Evolutionary conservation across 2,797 vertebrate genomes (phyloP).

Genomic region (Aphelocoma californica): DNA sequence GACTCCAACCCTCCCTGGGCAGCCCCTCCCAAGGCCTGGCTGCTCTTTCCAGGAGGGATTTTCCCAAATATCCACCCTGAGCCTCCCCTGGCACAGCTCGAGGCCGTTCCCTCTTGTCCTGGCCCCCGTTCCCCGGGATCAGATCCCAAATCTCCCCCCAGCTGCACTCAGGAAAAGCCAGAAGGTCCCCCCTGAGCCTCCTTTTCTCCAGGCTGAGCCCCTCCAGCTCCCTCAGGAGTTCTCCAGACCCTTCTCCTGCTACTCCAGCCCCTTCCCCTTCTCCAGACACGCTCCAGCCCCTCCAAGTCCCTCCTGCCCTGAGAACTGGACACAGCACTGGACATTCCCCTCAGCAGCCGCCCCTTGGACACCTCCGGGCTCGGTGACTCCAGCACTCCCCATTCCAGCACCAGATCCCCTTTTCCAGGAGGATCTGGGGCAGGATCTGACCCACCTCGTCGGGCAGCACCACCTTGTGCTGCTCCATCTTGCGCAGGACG

Average conservation of each 20-base stretch:
- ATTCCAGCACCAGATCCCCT: rapidly evolving
- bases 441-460: slow-evolving; percentile 80
- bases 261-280: neutral
- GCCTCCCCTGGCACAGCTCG: neutral
- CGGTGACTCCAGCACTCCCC: rapidly evolving
- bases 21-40: neutral
- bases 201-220: neutral
- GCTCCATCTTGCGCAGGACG: slow-evolving; percentile 92
- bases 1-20: too few species aligned
- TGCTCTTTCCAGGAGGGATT: neutral
- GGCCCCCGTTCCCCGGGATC: neutral
- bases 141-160: neutral
- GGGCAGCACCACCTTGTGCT: slow-evolving; percentile 88
- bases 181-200: rapidly evolving
- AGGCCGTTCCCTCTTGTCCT: neutral
- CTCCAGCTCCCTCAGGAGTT: neutral
- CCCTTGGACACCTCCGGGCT: rapidly evolving
- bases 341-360: rapidly evolving
- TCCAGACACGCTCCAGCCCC: neutral
- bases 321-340: neutral
- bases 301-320: rapidly evolving
- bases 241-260: neutral
- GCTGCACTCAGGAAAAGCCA: neutral
- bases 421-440: rapidly evolving
- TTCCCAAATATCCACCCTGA: neutral